A percentile compares a stretch with the other conserved stretches of the same genome.
Evolutionary conservation across 2,113 vertebrate genomes (phyloP).

Genomic region (Sphyrna mokarran): DNA sequence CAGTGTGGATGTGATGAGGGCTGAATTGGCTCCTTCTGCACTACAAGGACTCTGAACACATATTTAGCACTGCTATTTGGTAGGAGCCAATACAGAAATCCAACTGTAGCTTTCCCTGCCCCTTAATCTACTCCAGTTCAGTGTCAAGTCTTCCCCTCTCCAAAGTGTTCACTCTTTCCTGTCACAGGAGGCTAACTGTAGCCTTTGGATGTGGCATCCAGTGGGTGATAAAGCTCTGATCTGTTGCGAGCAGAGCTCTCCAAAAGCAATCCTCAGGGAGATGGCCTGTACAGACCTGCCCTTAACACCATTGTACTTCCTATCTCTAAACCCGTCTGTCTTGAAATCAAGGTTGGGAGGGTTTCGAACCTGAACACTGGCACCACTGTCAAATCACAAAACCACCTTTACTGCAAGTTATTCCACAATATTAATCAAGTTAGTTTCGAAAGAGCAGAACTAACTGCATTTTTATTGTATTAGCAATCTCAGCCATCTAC

Average conservation of each 20-base stretch:
- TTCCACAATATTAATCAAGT: conserved; percentile 25
- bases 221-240: no score
- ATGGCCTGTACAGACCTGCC: background rate
- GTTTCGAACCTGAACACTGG: background rate
- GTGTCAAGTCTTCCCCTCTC: background rate
- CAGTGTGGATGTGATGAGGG: no score
- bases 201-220: background rate
- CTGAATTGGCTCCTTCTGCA: no score
- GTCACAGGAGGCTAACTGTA: background rate
- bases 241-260: background rate
- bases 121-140: background rate
- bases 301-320: background rate
- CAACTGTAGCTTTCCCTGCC: background rate
- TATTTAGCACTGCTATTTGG: background rate
- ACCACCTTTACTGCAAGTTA: background rate
- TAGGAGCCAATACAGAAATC: background rate
- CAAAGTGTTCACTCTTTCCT: background rate
- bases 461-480: conserved; percentile 28
- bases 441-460: conserved; percentile 31
- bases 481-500: conserved; percentile 21
- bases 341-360: background rate
- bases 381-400: background rate
- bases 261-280: background rate
- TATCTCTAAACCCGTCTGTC: background rate
- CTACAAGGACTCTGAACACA: no score